phyloP scores from a whole-genome alignment of 2,888 invertebrate species.

The Cosmia pyralina region DNA sequence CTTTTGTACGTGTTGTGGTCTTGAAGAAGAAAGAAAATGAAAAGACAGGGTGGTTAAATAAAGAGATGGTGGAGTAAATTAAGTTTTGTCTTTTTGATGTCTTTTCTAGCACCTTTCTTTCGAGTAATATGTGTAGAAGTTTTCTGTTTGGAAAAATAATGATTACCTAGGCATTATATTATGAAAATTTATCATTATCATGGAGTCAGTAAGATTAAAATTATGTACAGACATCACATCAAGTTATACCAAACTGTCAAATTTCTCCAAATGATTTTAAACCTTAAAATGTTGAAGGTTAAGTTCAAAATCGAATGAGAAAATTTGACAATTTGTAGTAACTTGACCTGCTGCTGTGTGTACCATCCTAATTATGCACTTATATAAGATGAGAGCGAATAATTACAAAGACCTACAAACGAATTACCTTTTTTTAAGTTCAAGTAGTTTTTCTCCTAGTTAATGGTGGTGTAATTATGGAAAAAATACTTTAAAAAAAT shows the following conservation, averaged over 20 bases:
- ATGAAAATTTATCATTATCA: background rate
- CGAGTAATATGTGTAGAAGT: background rate
- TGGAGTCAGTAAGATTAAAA: background rate
- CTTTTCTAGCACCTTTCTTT: conserved; percentile 8
- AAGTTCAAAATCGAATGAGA: too few relatives aligned
- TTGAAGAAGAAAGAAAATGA: conserved; percentile 18
- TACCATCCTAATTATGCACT: background rate
- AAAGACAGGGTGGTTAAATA: too few relatives aligned
- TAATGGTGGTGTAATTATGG: too few relatives aligned
- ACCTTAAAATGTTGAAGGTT: too few relatives aligned
- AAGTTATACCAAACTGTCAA: too few relatives aligned
- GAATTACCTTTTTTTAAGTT: too few relatives aligned
- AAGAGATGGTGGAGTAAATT: conserved; percentile 13
- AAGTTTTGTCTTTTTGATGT: conserved; percentile 22
- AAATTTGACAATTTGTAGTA: too few relatives aligned
- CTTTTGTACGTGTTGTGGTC: conserved; percentile 25
- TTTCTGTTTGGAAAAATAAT: background rate
- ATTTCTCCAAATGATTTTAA: too few relatives aligned
- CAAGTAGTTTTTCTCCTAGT: too few relatives aligned
- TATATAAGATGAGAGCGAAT: background rate
- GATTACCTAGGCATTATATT: background rate
- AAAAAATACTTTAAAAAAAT: too few relatives aligned
- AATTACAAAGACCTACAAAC: background rate
- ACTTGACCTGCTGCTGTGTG: too few relatives aligned
- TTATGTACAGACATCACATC: too few relatives aligned